Evolutionary conservation across 2,888 invertebrate genomes (phyloP).

Genomic region (Dascillus cervinus): DNA sequence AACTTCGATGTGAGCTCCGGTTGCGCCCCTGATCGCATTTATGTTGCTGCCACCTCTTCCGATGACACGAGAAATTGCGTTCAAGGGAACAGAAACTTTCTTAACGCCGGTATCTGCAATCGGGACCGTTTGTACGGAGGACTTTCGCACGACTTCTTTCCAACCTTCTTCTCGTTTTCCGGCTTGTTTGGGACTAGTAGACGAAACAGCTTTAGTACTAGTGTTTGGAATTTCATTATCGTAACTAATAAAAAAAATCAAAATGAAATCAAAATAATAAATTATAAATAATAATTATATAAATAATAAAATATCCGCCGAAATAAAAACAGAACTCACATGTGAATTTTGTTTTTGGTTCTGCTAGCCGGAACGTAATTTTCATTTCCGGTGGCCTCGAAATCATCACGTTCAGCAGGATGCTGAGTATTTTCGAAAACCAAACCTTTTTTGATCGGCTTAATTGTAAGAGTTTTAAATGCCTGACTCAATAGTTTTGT

Average conservation of each 20-base stretch:
- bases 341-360: too few relatives aligned
- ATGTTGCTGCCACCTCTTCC: slow-evolving; percentile 97
- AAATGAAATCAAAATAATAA: background rate
- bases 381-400: slow-evolving; percentile 62
- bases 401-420: slow-evolving; percentile 67
- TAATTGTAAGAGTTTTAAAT: slow-evolving; percentile 13
- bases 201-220: slow-evolving; percentile 24
- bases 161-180: slow-evolving; percentile 82
- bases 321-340: too few relatives aligned
- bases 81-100: slow-evolving; percentile 89
- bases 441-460: slow-evolving; percentile 45
- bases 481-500: slow-evolving; percentile 1
- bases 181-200: slow-evolving; percentile 61
- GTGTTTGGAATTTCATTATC: slow-evolving; percentile 14
- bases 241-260: slow-evolving; percentile 12
- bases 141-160: slow-evolving; percentile 93
- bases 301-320: too few relatives aligned
- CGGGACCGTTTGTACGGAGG: slow-evolving; percentile 50
- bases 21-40: slow-evolving; percentile 93
- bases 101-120: slow-evolving; percentile 55
- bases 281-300: background rate
- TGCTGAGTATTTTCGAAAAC: slow-evolving; percentile 63
- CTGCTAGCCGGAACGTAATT: slow-evolving; percentile 45
- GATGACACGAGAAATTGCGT: slow-evolving; percentile 94
- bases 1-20: slow-evolving; percentile 96